Conservation (phyloP, 1,140 invertebrate species). For the Berghia stephanieae region DNA sequence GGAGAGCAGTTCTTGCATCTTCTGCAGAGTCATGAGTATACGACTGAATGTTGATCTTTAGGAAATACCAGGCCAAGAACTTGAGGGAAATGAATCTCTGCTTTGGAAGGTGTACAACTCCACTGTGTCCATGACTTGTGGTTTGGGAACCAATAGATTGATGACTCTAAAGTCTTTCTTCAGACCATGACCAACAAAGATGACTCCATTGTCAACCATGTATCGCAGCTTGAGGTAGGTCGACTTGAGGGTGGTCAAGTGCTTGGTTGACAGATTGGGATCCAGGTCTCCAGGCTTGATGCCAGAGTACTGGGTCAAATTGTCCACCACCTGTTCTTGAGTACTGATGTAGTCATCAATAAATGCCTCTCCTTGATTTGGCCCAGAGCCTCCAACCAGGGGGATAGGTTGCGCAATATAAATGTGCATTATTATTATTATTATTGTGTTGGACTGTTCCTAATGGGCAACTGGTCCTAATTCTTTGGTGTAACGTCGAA, state of each 20-base stretch:
- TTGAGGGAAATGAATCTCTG: slow-evolving; percentile 89
- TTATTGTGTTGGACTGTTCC: neutral
- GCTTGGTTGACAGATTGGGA: slow-evolving; percentile 86
- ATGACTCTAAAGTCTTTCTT: slow-evolving; percentile 93
- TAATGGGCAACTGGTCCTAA: too few relatives aligned
- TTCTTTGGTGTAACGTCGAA: too few relatives aligned
- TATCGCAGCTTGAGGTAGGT: slow-evolving; percentile 88
- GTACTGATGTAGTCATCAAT: slow-evolving; percentile 94
- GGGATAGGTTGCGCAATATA: too few relatives aligned
- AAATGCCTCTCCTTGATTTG: slow-evolving; percentile 86
- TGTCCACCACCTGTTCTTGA: slow-evolving; percentile 87
- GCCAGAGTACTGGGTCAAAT: slow-evolving; percentile 90
- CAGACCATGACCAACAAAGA: slow-evolving; percentile 90
- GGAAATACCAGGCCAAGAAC: slow-evolving; percentile 91
- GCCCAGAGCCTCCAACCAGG: too few relatives aligned
- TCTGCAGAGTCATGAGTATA: slow-evolving; percentile 90
- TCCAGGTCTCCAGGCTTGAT: slow-evolving; percentile 92
- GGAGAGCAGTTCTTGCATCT: slow-evolving; percentile 85
- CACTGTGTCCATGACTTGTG: slow-evolving; percentile 90
- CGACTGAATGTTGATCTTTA: slow-evolving; percentile 87
- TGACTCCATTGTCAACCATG: slow-evolving; percentile 84
- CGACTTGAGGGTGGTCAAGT: slow-evolving; percentile 87
- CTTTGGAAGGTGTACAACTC: slow-evolving; percentile 84
- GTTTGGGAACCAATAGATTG: slow-evolving; percentile 81
- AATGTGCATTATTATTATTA: too few relatives aligned